Evolutionary conservation across 2,113 vertebrate species (phyloP).

Genomic region (Paraplagusia blochii): DNA sequence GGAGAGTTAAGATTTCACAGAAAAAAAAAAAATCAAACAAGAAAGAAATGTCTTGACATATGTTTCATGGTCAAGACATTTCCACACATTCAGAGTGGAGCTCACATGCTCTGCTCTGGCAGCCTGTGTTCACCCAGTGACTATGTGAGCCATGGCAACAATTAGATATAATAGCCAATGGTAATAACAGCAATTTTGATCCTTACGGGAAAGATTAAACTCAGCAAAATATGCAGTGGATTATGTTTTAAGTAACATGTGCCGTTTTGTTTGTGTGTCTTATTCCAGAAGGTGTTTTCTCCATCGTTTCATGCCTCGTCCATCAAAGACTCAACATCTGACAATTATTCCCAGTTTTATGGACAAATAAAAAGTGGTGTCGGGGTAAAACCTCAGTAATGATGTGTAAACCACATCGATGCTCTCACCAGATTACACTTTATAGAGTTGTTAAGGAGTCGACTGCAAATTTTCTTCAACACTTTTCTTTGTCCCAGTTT

Average conservation of each 20-base stretch:
- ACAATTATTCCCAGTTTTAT: slow-evolving; percentile 17
- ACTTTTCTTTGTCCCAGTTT: slow-evolving; percentile 9
- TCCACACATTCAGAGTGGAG: slow-evolving; percentile 25
- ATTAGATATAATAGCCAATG: slow-evolving; percentile 56
- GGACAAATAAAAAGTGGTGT: slow-evolving; percentile 16
- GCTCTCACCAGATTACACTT: slow-evolving; percentile 15
- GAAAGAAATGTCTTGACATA: too few relatives aligned
- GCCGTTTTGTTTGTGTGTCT: slow-evolving; percentile 51
- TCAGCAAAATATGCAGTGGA: slow-evolving; percentile 46
- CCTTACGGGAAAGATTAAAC: slow-evolving; percentile 57
- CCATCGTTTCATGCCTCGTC: slow-evolving; percentile 40
- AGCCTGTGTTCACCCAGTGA: slow-evolving; percentile 30
- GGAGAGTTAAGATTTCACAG: too few relatives aligned
- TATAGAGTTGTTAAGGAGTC: slow-evolving; percentile 20
- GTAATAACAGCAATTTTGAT: slow-evolving; percentile 58
- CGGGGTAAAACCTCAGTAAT: slow-evolving; percentile 18
- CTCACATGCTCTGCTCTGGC: slow-evolving; percentile 25
- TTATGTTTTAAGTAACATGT: slow-evolving; percentile 45
- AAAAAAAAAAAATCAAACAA: too few relatives aligned
- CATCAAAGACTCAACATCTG: slow-evolving; percentile 25
- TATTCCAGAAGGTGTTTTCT: slow-evolving; percentile 42
- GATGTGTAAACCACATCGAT: slow-evolving; percentile 4
- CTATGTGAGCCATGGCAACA: slow-evolving; percentile 56
- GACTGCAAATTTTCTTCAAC: slow-evolving; percentile 13
- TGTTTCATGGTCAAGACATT: background rate